Percentiles rank a stretch among this genome's conserved stretches.
Evolutionary conservation across 2,797 vertebrate species (phyloP).

Genomic region (Botia kubotai): DNA sequence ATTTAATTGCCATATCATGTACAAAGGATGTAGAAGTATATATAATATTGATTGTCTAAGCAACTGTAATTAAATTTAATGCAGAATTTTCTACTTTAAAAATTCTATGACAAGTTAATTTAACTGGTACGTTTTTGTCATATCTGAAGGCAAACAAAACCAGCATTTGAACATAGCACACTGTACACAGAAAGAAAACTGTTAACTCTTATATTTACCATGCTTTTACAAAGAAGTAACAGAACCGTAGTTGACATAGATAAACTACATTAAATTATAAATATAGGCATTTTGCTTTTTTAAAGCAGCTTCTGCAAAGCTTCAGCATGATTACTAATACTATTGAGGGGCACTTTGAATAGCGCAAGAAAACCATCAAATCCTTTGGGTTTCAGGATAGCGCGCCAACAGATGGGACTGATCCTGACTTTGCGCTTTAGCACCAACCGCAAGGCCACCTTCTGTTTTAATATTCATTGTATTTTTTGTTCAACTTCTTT

Average conservation of each 20-base stretch:
- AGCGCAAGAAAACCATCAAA: background rate
- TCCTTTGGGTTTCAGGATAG: constrained; percentile 29
- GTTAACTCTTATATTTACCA: background rate
- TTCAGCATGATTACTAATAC: background rate
- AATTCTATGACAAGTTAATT: no score
- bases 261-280: background rate
- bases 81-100: no score
- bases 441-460: constrained; percentile 7
- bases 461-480: constrained; percentile 44
- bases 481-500: constrained; percentile 13
- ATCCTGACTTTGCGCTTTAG: constrained; percentile 44
- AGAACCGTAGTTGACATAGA: background rate
- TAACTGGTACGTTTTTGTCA: no score
- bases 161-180: background rate
- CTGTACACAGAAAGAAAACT: background rate
- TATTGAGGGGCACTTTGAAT: constrained; percentile 12
- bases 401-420: constrained; percentile 42
- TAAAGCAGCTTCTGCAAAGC: background rate
- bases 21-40: background rate
- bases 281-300: background rate
- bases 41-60: no score
- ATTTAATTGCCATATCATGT: background rate
- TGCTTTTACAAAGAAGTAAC: background rate
- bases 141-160: background rate
- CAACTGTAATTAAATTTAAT: no score